Percentiles rank a stretch among this genome's conserved stretches.
Conservation (phyloP, 2,113 vertebrate species). For the Pseudopipra pipra region DNA sequence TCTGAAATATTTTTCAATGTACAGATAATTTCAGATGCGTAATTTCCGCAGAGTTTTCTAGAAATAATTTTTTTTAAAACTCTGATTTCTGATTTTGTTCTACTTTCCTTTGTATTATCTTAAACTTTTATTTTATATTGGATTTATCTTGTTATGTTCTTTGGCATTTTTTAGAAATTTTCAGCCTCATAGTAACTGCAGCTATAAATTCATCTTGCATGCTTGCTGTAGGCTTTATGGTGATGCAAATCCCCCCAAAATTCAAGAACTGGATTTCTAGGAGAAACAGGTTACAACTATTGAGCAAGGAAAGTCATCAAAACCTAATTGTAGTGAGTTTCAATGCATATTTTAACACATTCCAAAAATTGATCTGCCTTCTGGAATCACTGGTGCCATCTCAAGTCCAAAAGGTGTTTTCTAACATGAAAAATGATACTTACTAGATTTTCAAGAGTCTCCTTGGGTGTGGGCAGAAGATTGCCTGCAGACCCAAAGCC, state of each 20-base stretch:
- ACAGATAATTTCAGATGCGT: background rate
- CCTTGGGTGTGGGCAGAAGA: background rate
- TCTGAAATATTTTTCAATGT: background rate
- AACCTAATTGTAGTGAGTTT: background rate
- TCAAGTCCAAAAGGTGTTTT: background rate
- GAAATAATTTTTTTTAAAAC: background rate
- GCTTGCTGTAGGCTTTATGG: conserved; percentile 36
- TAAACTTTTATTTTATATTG: background rate
- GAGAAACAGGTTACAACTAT: background rate
- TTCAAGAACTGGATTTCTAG: background rate
- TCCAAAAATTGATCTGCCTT: background rate
- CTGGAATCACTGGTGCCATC: background rate
- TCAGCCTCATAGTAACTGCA: conserved; percentile 5
- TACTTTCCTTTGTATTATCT: background rate
- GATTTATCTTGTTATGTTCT: background rate
- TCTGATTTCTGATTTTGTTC: background rate
- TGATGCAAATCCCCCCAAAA: background rate
- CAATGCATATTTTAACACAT: background rate
- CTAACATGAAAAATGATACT: background rate
- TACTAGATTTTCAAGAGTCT: background rate
- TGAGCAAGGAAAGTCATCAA: background rate
- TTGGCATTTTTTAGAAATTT: background rate
- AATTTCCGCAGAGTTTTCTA: background rate
- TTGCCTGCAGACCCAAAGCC: background rate
- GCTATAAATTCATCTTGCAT: conserved; percentile 56